A percentile compares a stretch with the other conserved stretches of the same genome.
These are phyloP conservation scores for Poecilia wingei DNA, from an alignment of 2,797 vertebrate species.

Conservation along the genomic window DNA sequence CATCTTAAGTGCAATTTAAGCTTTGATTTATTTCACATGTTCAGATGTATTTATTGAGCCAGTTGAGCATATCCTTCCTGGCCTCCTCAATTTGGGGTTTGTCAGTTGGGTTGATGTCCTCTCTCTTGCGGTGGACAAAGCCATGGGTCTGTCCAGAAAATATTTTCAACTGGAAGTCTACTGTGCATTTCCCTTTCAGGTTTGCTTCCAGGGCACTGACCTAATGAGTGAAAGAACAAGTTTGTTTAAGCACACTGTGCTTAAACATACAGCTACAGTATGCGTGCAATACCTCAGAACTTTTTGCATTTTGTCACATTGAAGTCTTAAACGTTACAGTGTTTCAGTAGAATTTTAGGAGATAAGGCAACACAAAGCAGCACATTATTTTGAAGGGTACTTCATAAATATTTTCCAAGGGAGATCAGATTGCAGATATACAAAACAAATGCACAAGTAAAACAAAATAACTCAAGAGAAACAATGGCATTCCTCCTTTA, in stretches of 20 bases:
- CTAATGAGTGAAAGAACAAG: conserved; percentile 61
- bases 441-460: background rate
- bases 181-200: conserved; percentile 85
- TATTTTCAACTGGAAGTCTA: conserved; percentile 87
- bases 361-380: background rate
- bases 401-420: background rate
- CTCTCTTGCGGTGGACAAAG: conserved; percentile 91
- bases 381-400: background rate
- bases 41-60: conserved; percentile 90
- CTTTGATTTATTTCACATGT: background rate
- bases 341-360: background rate
- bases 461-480: background rate
- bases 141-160: conserved; percentile 92
- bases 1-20: background rate
- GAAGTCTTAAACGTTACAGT: background rate
- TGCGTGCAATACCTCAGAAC: background rate
- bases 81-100: conserved; percentile 86
- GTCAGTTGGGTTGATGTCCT: conserved; percentile 86
- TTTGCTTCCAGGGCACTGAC: conserved; percentile 82
- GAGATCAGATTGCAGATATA: background rate
- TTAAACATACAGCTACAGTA: no score
- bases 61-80: conserved; percentile 87
- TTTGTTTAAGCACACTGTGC: background rate
- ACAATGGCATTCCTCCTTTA: background rate
- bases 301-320: background rate